A percentile compares a stretch with the other conserved stretches of the same genome.
These are phyloP conservation scores for Macropodus opercularis DNA, from an alignment of 2,797 vertebrate genomes.

Conservation along the genomic window DNA sequence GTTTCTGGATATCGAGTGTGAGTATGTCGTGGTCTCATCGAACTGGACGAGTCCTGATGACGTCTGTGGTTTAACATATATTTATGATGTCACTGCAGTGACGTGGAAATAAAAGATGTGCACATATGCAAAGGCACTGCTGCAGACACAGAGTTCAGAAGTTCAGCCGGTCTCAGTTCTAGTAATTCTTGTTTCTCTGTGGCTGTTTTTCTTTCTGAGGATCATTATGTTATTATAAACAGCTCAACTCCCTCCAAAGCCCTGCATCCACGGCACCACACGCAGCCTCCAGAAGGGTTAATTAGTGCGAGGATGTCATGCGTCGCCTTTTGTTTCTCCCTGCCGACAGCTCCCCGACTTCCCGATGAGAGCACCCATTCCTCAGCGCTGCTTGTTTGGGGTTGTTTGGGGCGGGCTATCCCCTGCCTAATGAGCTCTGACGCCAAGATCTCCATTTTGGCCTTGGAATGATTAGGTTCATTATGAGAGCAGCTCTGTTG, in stretches of 20 bases:
- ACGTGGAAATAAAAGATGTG: slow-evolving; percentile 7
- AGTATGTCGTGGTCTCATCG: slow-evolving; percentile 59
- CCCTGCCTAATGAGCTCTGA: slow-evolving; percentile 71
- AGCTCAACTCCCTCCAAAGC: slow-evolving; percentile 2
- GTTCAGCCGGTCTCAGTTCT: slow-evolving; percentile 23
- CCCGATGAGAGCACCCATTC: slow-evolving; percentile 30
- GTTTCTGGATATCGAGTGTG: slow-evolving; percentile 98
- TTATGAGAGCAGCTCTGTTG: slow-evolving; percentile 50
- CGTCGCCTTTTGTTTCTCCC: slow-evolving; percentile 36
- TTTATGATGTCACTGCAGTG: neutral
- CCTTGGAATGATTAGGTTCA: slow-evolving; percentile 63
- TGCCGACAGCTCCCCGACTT: slow-evolving; percentile 37
- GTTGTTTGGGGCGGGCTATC: slow-evolving; percentile 49
- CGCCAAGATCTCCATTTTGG: slow-evolving; percentile 63
- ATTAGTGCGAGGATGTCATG: slow-evolving; percentile 64
- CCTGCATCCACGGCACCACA: neutral
- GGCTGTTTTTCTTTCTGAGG: slow-evolving; percentile 22
- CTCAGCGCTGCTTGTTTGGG: slow-evolving; percentile 56
- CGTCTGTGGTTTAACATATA: neutral
- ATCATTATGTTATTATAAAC: slow-evolving; percentile 45
- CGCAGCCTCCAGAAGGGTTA: slow-evolving; percentile 57
- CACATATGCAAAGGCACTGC: neutral
- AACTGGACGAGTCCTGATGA: no score
- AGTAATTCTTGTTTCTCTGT: slow-evolving; percentile 5
- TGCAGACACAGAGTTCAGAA: slow-evolving; percentile 22